These are phyloP conservation scores for Plebejus anna DNA, from an alignment of 2,888 invertebrate genomes.

Conservation along the genomic window DNA sequence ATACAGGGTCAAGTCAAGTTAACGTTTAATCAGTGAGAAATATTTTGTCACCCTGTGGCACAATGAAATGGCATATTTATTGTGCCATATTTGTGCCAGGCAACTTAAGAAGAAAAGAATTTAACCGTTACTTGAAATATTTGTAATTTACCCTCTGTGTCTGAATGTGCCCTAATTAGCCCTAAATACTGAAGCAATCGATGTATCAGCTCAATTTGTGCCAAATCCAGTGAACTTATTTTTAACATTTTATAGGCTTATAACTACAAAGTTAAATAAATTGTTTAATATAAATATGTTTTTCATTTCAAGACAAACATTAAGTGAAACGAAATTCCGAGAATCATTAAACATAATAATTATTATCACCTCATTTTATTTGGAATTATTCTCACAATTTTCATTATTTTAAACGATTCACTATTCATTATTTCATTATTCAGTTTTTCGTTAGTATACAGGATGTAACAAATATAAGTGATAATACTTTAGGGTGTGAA, in stretches of 20 bases:
- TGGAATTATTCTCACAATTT: too few species aligned
- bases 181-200: slow-evolving; percentile 39
- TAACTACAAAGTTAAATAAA: slow-evolving; percentile 58
- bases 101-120: background rate
- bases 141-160: background rate
- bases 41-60: background rate
- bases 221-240: slow-evolving; percentile 55
- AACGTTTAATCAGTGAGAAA: too few species aligned
- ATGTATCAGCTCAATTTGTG: slow-evolving; percentile 53
- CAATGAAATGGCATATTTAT: background rate
- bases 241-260: slow-evolving; percentile 68
- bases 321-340: too few species aligned
- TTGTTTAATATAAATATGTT: slow-evolving; percentile 42
- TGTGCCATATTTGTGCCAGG: background rate
- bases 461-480: too few species aligned
- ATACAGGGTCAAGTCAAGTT: background rate
- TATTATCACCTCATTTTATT: background rate
- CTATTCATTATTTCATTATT: too few species aligned
- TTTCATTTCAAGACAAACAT: background rate
- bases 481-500: too few species aligned
- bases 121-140: background rate
- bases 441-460: too few species aligned
- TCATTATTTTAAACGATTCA: too few species aligned
- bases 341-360: too few species aligned
- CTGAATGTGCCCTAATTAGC: background rate